Percentiles rank a stretch among this genome's conserved stretches.
Conservation (phyloP, 1,140 invertebrate species). For the Metopolophium dirhodum region DNA sequence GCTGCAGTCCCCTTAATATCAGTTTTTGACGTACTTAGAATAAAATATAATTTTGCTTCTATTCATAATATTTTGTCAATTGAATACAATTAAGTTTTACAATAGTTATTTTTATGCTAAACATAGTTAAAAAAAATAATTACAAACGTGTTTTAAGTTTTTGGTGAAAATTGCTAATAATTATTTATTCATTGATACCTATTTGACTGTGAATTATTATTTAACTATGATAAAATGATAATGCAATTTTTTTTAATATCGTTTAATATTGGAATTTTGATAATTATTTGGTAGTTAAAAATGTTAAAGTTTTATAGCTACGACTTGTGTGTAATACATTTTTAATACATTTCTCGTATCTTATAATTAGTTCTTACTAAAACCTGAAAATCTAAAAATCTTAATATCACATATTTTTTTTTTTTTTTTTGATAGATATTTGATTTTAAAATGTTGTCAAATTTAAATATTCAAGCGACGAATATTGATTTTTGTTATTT, state of each 20-base stretch:
- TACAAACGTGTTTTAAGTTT: neutral
- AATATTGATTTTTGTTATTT: too few relatives aligned
- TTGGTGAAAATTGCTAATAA: neutral
- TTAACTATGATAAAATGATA: too few relatives aligned
- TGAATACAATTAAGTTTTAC: neutral
- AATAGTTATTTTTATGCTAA: neutral
- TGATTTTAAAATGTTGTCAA: too few relatives aligned
- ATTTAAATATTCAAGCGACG: too few relatives aligned
- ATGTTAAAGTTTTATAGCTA: too few relatives aligned
- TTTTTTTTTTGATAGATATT: too few relatives aligned
- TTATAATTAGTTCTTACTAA: neutral
- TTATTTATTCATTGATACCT: neutral
- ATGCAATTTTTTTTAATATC: too few relatives aligned
- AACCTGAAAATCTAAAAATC: neutral
- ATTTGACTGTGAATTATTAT: too few relatives aligned
- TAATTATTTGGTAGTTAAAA: neutral
- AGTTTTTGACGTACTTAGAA: neutral
- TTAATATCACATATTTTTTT: neutral
- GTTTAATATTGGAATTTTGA: neutral
- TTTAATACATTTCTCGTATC: neutral
- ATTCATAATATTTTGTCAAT: neutral
- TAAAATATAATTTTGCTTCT: neutral
- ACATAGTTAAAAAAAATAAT: neutral
- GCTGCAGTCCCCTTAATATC: neutral
- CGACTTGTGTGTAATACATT: neutral